Base-by-base conservation (phyloP, 2,888 invertebrate genomes). In the Harmothoe impar region DNA sequence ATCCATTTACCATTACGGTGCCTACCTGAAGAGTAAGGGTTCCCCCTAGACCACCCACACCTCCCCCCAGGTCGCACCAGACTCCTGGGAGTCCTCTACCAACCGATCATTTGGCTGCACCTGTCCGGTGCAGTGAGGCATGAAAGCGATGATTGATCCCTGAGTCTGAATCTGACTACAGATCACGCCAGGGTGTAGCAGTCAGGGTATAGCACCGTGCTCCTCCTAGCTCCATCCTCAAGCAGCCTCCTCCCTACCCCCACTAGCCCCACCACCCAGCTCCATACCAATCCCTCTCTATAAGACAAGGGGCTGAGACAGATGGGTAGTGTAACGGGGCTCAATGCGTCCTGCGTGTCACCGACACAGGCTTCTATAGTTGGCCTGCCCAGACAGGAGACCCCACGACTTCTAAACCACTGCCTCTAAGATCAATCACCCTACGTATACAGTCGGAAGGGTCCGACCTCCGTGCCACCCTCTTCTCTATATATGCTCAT, bases 91-190 rank as follows among this genome's bases (percentile, higher is more conserved):
- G 43, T 43, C 43, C 43, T 10, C 10, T 43, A 20, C 23, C 62
- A 15, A n/a, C 62, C 62, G 62, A 62, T 62, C 62, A 62, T 62
- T 72, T 72, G 29, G 29, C 31, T 72, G 72, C 86, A 86, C 86
- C 86, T 86, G 86, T 29, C 56, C 86, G 51, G 86, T 29, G 52
- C 54, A 86, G 31, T 86, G 56, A 29, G 29, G 86, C 56, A 56
- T 86, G 86, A 86, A 86, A 86, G 56, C 86, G 56, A 54, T 56
- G 54, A 86, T 86, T 86, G 86, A 86, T 86, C 86, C 31, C 56
- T 20, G 29, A 5, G 29, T 0, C 29, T 7, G 81, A 81, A 17
- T 25, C 81, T 81, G 81, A 81, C 81, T 81, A 20, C 81, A 81
- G 81, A 81, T 81, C 72, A 72, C 72, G 25, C 29, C 72, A 72